Base-by-base conservation (phyloP, 2,888 invertebrate species). In the Nomada fucata region DNA sequence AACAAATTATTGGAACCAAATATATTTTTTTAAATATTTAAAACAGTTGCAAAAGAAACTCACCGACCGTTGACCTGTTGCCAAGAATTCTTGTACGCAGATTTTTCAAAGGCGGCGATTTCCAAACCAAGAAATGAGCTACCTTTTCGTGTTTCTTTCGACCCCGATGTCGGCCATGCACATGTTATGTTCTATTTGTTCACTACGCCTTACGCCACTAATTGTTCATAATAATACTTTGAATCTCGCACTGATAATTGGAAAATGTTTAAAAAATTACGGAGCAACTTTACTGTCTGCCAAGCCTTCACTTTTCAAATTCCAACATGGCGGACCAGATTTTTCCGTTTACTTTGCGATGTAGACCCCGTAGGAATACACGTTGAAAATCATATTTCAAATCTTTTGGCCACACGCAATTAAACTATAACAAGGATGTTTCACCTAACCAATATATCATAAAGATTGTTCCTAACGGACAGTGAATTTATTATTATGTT, bases 311-410 rank as follows among this genome's bases (percentile, higher is more conserved):
- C 5, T 13, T 63, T 68, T 65, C 36, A 29, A 76, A 71, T 59
- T 50, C 60, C 76, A 71, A 55, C 42, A 76, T 76, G 68, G 23
- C 36, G 50, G 11, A 29, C 29, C 42, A 44, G 23, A 15, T 57
- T 20, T 69, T 52, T 55, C 26, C 59, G 59, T 59, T 65, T 11
- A 0, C 11, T 0, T 1, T 1, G 18, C 42, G 3, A 4, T 29
- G n/a, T 61, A 13, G 2, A 29, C 57, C 64, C 47, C 64, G 44
- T 73, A 55, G 4, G n/a, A 44, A 69, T 13, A 11, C 2, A 5
- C 26, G 20, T 9, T 13, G 11, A 69, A 57, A 15, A 47, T 7
- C 2, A 20, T n/a, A 44, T 10, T 23, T 11, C 18, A 23, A 11
- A 18, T 29, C n/a, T 47, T 50, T n/a, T 36, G 36, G 36, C 36